A percentile compares a stretch with the other conserved stretches of the same genome.
phyloP scores from a whole-genome alignment of 2,797 vertebrate genomes.

The Characodon lateralis region DNA sequence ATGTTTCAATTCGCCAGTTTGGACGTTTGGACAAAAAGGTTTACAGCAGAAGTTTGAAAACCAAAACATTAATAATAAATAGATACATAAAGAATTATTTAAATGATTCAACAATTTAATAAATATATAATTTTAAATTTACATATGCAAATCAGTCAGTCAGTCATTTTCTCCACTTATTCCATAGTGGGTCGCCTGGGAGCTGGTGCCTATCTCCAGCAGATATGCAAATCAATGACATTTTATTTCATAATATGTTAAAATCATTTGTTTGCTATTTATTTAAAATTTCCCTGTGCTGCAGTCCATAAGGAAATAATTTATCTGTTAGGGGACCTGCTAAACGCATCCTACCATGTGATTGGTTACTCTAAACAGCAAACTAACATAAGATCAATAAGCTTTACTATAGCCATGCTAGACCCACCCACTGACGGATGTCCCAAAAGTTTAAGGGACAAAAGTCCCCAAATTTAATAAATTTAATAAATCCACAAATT shows the following conservation, averaged over 20 bases:
- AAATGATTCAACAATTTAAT: not conserved
- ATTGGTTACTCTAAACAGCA: not conserved
- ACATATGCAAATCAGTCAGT: not conserved
- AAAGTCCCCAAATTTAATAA: not conserved
- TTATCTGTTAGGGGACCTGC: no score
- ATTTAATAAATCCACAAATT: not conserved
- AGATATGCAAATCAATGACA: not conserved
- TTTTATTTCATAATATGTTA: not conserved
- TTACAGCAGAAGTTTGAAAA: not conserved
- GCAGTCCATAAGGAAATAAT: no score
- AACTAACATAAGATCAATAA: not conserved
- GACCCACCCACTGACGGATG: not conserved
- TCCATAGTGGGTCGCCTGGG: no score
- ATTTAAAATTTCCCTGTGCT: not conserved
- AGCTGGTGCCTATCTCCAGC: no score
- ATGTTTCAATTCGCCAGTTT: constrained; percentile 5
- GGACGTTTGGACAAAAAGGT: not conserved
- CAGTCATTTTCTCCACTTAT: no score
- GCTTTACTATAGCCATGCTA: not conserved
- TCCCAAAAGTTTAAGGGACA: not conserved
- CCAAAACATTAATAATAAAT: not conserved
- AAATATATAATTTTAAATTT: not conserved
- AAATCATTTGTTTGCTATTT: not conserved
- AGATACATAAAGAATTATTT: not conserved
- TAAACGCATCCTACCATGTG: not conserved